Evolutionary conservation across 2,797 vertebrate species (phyloP).

Genomic region (Anisognathus igniventris): DNA sequence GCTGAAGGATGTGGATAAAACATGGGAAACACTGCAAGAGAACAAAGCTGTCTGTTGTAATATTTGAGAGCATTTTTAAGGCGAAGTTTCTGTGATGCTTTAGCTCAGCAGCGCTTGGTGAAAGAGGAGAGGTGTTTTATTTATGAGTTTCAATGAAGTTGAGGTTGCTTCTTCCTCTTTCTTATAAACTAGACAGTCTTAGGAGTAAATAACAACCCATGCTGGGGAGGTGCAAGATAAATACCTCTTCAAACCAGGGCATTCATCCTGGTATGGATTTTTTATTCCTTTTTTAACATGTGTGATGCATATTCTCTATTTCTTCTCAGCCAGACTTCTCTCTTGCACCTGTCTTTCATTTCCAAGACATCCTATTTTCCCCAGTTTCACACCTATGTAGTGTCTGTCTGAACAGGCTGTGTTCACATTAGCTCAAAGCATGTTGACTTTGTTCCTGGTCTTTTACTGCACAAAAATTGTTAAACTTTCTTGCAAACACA

Average conservation of each 20-base stretch:
- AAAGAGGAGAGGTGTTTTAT: background rate
- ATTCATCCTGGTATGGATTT: background rate
- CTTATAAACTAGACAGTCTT: background rate
- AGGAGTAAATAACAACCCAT: background rate
- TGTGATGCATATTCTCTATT: background rate
- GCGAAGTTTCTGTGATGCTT: background rate
- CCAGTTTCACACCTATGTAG: background rate
- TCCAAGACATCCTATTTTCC: background rate
- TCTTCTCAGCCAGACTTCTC: background rate
- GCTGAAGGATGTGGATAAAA: background rate
- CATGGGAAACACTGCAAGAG: background rate
- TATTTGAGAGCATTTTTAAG: background rate
- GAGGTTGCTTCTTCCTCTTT: background rate
- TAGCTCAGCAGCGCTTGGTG: background rate
- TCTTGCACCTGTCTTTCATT: background rate
- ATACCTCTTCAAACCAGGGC: background rate
- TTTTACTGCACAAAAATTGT: background rate
- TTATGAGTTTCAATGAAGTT: background rate
- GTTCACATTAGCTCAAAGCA: background rate
- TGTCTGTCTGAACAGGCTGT: background rate
- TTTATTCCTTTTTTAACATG: background rate
- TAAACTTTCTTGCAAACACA: background rate
- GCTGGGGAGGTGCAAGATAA: background rate
- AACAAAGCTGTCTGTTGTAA: background rate
- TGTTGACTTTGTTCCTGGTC: background rate